Conservation (phyloP, 2,113 vertebrate genomes). For the Acrocephalus kingi region DNA sequence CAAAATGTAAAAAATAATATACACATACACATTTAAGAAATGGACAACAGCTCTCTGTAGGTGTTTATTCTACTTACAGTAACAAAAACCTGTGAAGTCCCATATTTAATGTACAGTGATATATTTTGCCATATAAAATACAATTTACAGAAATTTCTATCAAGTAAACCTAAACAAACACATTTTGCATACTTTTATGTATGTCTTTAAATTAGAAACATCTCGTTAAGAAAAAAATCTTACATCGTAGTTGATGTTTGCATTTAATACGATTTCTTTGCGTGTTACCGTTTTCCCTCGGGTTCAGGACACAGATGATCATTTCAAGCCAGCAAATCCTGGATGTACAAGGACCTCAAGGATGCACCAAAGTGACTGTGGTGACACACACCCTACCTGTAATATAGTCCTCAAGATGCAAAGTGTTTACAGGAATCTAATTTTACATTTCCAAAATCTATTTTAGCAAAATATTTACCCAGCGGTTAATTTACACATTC, state of each 20-base stretch:
- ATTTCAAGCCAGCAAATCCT: neutral
- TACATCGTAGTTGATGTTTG: slow-evolving; percentile 52
- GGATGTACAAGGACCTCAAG: neutral
- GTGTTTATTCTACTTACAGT: slow-evolving; percentile 82
- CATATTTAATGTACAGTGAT: slow-evolving; percentile 75
- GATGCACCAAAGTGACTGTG: slow-evolving; percentile 16
- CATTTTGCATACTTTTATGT: slow-evolving; percentile 70
- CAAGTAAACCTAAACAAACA: slow-evolving; percentile 76
- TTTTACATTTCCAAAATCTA: slow-evolving; percentile 61
- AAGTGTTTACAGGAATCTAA: neutral
- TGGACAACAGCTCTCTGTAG: slow-evolving; percentile 51
- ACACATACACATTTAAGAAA: neutral
- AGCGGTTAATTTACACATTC: slow-evolving; percentile 40
- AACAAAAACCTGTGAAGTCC: slow-evolving; percentile 77
- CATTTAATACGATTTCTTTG: slow-evolving; percentile 22
- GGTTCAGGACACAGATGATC: neutral
- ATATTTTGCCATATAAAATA: slow-evolving; percentile 79
- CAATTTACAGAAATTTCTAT: slow-evolving; percentile 78
- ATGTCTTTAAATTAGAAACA: slow-evolving; percentile 78
- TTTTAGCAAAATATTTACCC: slow-evolving; percentile 70
- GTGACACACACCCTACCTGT: neutral
- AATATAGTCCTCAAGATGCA: slow-evolving; percentile 38
- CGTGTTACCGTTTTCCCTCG: neutral
- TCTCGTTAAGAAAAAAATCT: slow-evolving; percentile 64
- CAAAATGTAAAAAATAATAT: neutral